Evolutionary conservation across 2,888 invertebrate genomes (phyloP).

Genomic region (Cryptosula pallasiana): DNA sequence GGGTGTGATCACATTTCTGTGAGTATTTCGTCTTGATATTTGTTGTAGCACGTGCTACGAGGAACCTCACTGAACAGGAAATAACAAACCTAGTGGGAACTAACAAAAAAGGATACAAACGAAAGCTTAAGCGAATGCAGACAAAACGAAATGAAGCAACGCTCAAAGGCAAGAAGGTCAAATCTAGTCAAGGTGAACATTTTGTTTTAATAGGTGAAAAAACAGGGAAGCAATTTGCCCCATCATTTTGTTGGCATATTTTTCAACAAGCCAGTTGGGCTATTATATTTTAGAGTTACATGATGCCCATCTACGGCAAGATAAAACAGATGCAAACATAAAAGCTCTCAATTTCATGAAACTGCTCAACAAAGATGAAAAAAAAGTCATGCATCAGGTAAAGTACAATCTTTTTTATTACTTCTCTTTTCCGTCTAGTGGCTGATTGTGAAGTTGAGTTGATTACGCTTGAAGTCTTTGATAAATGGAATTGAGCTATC

Average conservation of each 20-base stretch:
- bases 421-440: no score
- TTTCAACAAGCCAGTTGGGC: no score
- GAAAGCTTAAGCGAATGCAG: conserved; percentile 6
- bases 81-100: neutral
- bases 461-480: no score
- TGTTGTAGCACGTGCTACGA: neutral
- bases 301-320: neutral
- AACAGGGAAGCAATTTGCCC: no score
- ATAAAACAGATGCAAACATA: conserved; percentile 4
- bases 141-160: neutral
- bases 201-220: no score
- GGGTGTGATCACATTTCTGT: no score
- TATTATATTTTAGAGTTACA: neutral
- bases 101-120: conserved; percentile 19
- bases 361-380: conserved; percentile 11
- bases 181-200: conserved; percentile 1
- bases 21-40: no score
- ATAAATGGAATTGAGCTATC: no score
- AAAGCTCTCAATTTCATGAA: conserved; percentile 10
- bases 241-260: no score
- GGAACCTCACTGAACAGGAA: conserved; percentile 5
- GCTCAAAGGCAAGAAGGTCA: conserved; percentile 10
- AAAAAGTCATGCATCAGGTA: neutral
- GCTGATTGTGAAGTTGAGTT: no score
- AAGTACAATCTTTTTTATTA: neutral